Percentiles rank a stretch among this genome's conserved stretches.
These are phyloP conservation scores for Papilio protenor DNA, from an alignment of 2,888 invertebrate genomes.

Conservation along the genomic window DNA sequence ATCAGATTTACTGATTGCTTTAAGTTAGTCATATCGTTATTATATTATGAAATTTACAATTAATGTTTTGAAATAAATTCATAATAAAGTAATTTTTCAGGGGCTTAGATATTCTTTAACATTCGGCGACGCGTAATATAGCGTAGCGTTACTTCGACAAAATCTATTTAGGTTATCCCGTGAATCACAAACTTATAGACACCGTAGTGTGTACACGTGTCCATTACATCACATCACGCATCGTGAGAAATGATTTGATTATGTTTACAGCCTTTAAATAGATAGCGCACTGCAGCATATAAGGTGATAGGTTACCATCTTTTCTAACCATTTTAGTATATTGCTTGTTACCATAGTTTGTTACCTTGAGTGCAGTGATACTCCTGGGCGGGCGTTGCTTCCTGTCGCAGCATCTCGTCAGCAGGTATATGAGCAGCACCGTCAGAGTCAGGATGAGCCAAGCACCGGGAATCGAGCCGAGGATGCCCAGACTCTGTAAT, in stretches of 20 bases:
- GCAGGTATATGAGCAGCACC: constrained; percentile 94
- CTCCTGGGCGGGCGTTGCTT: constrained; percentile 95
- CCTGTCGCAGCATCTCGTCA: constrained; percentile 97
- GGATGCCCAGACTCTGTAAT: constrained; percentile 94
- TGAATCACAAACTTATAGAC: constrained; percentile 4
- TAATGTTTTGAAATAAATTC: too few relatives aligned
- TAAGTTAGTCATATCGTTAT: too few relatives aligned
- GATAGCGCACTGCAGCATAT: not conserved
- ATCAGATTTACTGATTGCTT: too few relatives aligned
- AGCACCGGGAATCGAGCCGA: constrained; percentile 96
- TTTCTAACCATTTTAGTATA: not conserved
- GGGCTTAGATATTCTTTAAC: not conserved
- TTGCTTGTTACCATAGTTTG: not conserved
- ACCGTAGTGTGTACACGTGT: constrained; percentile 32
- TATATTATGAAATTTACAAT: too few relatives aligned
- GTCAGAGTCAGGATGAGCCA: constrained; percentile 96
- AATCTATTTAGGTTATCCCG: not conserved
- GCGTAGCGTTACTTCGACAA: not conserved
- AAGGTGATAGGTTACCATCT: not conserved
- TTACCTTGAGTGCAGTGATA: constrained; percentile 92
- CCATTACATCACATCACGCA: constrained; percentile 36
- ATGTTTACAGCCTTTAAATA: constrained; percentile 44
- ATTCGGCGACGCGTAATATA: not conserved
- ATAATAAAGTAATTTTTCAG: not conserved
- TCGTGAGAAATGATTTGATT: constrained; percentile 48